Percentiles rank a stretch among this genome's conserved stretches.
These are phyloP conservation scores for Synergus itoensis DNA, from an alignment of 2,888 invertebrate species.

Conservation along the genomic window DNA sequence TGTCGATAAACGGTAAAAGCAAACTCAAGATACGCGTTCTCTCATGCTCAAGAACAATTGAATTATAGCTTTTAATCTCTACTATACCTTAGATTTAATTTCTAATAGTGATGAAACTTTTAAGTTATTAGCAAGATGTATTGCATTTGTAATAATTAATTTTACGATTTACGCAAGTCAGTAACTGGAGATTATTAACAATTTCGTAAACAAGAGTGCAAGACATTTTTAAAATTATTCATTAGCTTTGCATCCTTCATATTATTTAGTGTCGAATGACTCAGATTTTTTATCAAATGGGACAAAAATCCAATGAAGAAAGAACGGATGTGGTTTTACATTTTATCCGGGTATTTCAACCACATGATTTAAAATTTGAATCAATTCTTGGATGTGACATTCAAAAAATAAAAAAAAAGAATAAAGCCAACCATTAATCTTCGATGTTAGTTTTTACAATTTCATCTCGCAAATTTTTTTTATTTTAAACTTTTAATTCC, in stretches of 20 bases:
- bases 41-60: neutral
- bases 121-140: neutral
- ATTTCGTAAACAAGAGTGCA: neutral
- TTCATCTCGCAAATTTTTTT: neutral
- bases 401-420: neutral
- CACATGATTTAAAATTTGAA: neutral
- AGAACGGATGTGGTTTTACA: conserved; percentile 13
- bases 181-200: neutral
- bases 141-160: neutral
- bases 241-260: neutral
- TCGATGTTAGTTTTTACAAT: neutral
- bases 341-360: neutral
- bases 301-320: neutral
- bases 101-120: conserved; percentile 21
- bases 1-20: conserved; percentile 12
- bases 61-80: conserved; percentile 25
- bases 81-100: neutral
- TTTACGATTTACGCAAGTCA: neutral
- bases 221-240: neutral
- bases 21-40: neutral
- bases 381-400: neutral
- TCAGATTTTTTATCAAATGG: neutral
- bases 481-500: too few relatives aligned
- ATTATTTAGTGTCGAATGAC: neutral
- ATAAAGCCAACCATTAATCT: neutral